Conservation (phyloP, 2,113 vertebrate genomes). For the Meles meles region DNA sequence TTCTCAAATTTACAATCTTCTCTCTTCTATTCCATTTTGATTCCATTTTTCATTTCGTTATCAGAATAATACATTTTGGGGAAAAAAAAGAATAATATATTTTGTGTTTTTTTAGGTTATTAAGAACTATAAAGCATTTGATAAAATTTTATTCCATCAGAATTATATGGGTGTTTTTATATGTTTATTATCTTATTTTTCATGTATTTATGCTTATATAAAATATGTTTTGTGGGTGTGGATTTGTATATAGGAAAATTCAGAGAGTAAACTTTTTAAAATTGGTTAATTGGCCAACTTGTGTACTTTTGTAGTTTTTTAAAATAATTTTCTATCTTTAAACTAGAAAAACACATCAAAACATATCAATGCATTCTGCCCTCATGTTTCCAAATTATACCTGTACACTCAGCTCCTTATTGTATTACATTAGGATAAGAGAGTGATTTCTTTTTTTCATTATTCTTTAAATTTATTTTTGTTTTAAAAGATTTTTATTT, state of each 20-base stretch:
- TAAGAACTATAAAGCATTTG: neutral
- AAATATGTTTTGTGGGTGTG: neutral
- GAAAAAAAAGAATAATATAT: neutral
- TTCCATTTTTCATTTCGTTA: neutral
- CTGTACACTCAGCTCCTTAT: neutral
- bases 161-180: neutral
- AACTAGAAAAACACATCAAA: neutral
- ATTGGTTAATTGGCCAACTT: neutral
- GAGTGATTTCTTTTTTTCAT: neutral
- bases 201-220: neutral
- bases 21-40: neutral
- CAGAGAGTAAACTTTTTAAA: neutral
- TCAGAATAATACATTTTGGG: neutral
- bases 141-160: neutral
- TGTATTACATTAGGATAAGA: neutral
- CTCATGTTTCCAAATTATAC: neutral
- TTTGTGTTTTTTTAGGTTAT: neutral
- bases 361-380: neutral
- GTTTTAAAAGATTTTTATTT: no score
- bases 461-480: neutral
- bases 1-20: neutral
- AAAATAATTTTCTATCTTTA: neutral
- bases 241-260: neutral
- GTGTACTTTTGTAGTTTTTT: neutral
- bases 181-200: neutral